Conservation (phyloP, 1,140 invertebrate species). For the Drosophila kurseongensis region DNA sequence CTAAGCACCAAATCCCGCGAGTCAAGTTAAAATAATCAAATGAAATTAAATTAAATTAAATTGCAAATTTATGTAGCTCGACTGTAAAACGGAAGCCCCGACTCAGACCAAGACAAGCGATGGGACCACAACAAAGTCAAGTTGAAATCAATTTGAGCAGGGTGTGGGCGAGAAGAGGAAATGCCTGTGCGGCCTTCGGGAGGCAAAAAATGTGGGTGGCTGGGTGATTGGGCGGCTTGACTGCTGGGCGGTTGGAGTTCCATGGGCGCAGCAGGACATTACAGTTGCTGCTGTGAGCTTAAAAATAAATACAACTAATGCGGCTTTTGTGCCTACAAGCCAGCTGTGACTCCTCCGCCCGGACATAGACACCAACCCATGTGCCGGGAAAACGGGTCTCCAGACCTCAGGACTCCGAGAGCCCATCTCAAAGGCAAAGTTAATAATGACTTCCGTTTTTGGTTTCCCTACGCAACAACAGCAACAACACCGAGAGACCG, state of each 20-base stretch:
- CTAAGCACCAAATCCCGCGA: conserved; percentile 78
- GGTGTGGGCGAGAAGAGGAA: conserved; percentile 35
- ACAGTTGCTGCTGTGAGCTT: conserved; percentile 76
- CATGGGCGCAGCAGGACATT: conserved; percentile 51
- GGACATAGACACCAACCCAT: conserved; percentile 56
- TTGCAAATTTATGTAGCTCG: conserved; percentile 83
- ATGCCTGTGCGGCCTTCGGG: conserved; percentile 7
- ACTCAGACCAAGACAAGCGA: conserved; percentile 35
- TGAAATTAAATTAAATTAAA: conserved; percentile 83
- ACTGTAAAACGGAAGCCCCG: conserved; percentile 75
- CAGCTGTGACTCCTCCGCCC: conserved; percentile 68
- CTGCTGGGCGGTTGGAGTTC: conserved; percentile 1
- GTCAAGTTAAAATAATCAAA: conserved; percentile 83
- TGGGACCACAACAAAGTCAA: conserved; percentile 79
- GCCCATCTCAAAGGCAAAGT: conserved; percentile 75
- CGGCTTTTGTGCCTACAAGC: conserved; percentile 82
- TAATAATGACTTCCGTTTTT: conserved; percentile 82
- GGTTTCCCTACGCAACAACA: conserved; percentile 79
- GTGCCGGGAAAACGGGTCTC: conserved; percentile 18
- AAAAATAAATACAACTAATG: conserved; percentile 84
- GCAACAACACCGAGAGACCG: conserved; percentile 7
- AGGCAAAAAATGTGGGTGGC: conserved; percentile 1
- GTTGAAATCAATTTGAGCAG: conserved; percentile 78
- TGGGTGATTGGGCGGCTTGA: background rate
- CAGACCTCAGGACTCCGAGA: conserved; percentile 5